Base-by-base conservation (phyloP, 2,797 vertebrate species). In the Threskiornis aethiopicus region DNA sequence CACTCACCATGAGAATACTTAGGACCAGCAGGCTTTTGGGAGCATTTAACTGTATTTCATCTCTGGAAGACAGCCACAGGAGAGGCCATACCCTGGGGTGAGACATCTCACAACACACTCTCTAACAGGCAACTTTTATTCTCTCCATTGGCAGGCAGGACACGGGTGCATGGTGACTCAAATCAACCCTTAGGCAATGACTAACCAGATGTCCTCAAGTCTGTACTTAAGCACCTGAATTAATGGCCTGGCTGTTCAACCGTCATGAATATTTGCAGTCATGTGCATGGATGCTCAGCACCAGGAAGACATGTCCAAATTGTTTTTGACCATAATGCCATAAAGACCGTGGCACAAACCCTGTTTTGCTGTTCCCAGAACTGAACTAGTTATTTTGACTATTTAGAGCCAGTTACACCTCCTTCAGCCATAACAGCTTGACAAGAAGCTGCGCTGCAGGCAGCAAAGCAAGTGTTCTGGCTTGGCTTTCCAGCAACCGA, bases 281-380 rank as follows among this genome's bases (percentile, higher is more conserved):
- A 79, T 0, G 0, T 28, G 28, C 16, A 37, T 16, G 12, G 39
- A 71, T 39, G 57, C 55, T 64, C 55, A 93, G 75, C 61, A 70
- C 33, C 67, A 49, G 84, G n/a, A 78, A 88, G n/a, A 16, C 16
- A 59, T 0, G 0, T 70, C 55, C 67, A 80, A 35, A 83, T 3
- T n/a, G 14, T 0, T 58, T 94, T 71, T 62, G 61, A 64, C 31
- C 42, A 25, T 11, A 86, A 64, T 4, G 24, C 44, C 69, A 6
- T 29, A 76, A 65, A 3, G 17, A 62, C 67, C 41, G 22, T 24
- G 13, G 20, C 52, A 80, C 47, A 77, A 46, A 83, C 22, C 37
- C 52, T 93, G 55, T 35, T 79, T 35, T 89, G 28, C 75, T 91
- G 31, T 49, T 85, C 19, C n/a, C 47, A 52, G 42, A 94, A 72